phyloP scores from a whole-genome alignment of 2,113 vertebrate species.

The Urocitellus parryii region DNA sequence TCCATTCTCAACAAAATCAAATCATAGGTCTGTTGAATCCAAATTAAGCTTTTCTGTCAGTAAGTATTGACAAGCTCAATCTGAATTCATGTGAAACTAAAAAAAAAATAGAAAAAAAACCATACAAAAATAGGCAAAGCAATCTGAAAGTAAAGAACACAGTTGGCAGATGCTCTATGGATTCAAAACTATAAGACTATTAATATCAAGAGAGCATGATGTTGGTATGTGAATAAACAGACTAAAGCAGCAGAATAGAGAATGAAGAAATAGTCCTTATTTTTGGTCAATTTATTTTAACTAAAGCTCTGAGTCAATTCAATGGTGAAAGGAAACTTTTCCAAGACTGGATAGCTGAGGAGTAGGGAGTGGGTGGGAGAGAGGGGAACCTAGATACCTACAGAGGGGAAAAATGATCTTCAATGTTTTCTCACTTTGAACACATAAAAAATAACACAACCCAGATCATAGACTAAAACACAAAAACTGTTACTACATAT shows the following conservation, averaged over 20 bases:
- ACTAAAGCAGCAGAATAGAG: not conserved
- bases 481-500: not conserved
- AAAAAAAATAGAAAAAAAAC: not conserved
- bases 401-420: not conserved
- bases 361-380: not conserved
- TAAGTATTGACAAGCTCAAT: not conserved
- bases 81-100: not conserved
- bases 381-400: not conserved
- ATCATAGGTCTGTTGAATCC: not conserved
- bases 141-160: not conserved
- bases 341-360: not conserved
- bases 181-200: not conserved
- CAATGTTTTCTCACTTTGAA: not conserved
- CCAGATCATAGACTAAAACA: not conserved
- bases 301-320: not conserved
- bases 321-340: not conserved
- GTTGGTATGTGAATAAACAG: not conserved
- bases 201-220: not conserved
- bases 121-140: not conserved
- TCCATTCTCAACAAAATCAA: not conserved
- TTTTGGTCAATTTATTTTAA: conserved; percentile 22
- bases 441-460: not conserved
- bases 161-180: not conserved
- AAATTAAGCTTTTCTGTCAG: not conserved
- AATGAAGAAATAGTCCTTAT: not conserved